These are phyloP conservation scores for Eleutherodactylus coqui DNA, from an alignment of 2,797 vertebrate species.

Conservation along the genomic window DNA sequence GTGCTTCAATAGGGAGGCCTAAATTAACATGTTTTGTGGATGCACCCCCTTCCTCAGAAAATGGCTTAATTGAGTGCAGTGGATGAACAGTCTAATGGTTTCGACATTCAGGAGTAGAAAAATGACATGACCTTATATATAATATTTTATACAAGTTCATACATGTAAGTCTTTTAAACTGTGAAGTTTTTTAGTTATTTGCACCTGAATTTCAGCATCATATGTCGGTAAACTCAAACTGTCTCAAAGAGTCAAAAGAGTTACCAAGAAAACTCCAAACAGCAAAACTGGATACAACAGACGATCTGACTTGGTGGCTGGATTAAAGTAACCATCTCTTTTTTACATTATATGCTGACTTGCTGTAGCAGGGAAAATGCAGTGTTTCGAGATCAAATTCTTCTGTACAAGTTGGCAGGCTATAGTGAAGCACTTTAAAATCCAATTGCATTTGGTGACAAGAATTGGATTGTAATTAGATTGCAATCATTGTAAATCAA, in stretches of 20 bases:
- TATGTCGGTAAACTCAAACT: constrained; percentile 1
- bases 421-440: constrained; percentile 62
- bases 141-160: background rate
- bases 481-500: constrained; percentile 64
- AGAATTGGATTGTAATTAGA: constrained; percentile 65
- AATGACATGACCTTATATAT: too few relatives aligned
- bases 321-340: constrained; percentile 55
- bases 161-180: background rate
- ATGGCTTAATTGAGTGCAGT: too few relatives aligned
- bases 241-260: constrained; percentile 10
- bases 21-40: too few relatives aligned
- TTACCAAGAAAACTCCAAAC: constrained; percentile 13
- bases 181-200: background rate
- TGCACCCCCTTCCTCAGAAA: too few relatives aligned
- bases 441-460: constrained; percentile 64
- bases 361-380: constrained; percentile 49
- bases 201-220: background rate
- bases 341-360: constrained; percentile 59
- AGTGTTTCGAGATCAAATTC: constrained; percentile 63
- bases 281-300: constrained; percentile 28
- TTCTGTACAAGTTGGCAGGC: constrained; percentile 61
- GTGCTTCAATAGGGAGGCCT: too few relatives aligned
- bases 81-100: too few relatives aligned
- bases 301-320: constrained; percentile 42
- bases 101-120: too few relatives aligned